phyloP scores from a whole-genome alignment of 2,888 invertebrate genomes.

The Odiellus spinosus region DNA sequence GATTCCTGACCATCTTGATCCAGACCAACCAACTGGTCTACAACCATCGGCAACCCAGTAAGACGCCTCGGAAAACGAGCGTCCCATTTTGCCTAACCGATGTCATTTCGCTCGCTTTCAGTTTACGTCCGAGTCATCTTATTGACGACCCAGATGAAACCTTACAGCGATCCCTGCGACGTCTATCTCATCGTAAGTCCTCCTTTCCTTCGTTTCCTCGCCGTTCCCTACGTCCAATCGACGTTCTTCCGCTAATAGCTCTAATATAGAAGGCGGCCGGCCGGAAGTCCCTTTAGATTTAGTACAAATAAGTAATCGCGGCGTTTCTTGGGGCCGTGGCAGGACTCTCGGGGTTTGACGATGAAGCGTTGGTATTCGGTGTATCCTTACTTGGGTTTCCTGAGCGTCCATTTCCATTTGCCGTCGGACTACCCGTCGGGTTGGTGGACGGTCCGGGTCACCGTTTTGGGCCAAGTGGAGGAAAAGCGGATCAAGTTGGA shows the following conservation, averaged over 20 bases:
- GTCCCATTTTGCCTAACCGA: too few species aligned
- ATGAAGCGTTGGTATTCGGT: not conserved
- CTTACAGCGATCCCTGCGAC: constrained; percentile 31
- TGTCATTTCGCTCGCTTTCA: constrained; percentile 17
- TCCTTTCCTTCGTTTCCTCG: not conserved
- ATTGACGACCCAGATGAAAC: constrained; percentile 29
- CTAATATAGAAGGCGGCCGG: too few species aligned
- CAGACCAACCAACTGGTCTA: constrained; percentile 35
- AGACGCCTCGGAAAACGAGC: too few species aligned
- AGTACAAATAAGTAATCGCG: too few species aligned
- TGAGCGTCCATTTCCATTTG: constrained; percentile 70
- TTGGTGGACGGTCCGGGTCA: constrained; percentile 73
- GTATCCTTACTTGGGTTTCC: constrained; percentile 47
- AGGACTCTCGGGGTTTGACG: not conserved
- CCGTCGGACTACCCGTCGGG: constrained; percentile 83
- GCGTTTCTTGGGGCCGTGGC: too few species aligned
- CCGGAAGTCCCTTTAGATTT: too few species aligned
- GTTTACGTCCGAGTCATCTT: constrained; percentile 31
- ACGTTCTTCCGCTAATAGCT: too few species aligned
- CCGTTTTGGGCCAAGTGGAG: constrained; percentile 43
- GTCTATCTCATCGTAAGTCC: constrained; percentile 30
- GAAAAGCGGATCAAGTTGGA: constrained; percentile 18
- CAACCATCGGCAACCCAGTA: constrained; percentile 22
- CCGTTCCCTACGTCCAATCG: too few species aligned
- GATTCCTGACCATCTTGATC: constrained; percentile 34